A percentile compares a stretch with the other conserved stretches of the same genome.
Evolutionary conservation across 1,140 invertebrate genomes (phyloP).

Genomic region (Aradophagus sp.): DNA sequence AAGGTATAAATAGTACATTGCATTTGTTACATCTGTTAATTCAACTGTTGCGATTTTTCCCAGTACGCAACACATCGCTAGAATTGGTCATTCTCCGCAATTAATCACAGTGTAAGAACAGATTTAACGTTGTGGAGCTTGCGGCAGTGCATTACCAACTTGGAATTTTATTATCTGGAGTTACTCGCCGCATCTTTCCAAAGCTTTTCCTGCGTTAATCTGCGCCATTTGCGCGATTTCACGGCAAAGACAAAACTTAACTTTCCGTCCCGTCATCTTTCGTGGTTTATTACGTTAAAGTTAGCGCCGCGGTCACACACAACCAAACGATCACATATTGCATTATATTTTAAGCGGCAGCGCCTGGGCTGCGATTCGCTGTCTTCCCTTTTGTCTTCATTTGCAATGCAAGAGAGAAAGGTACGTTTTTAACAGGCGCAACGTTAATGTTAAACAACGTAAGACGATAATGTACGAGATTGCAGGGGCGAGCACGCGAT

Average conservation of each 20-base stretch:
- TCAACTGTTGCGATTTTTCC: too few species aligned
- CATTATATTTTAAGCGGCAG: constrained; percentile 18
- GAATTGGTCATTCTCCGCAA: constrained; percentile 28
- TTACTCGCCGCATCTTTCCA: constrained; percentile 32
- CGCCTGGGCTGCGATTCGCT: too few species aligned
- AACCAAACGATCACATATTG: constrained; percentile 38
- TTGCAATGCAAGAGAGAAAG: too few species aligned
- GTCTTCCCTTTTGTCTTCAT: too few species aligned
- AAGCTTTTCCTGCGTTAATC: constrained; percentile 48
- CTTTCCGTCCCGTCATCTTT: constrained; percentile 37
- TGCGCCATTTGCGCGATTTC: constrained; percentile 37
- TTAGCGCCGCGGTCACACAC: constrained; percentile 26
- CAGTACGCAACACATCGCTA: too few species aligned
- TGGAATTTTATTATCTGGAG: constrained; percentile 44
- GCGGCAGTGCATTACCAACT: constrained; percentile 39
- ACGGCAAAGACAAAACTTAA: constrained; percentile 38
- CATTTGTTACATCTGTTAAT: too few species aligned
- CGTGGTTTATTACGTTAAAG: constrained; percentile 36
- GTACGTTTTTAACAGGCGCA: constrained; percentile 11
- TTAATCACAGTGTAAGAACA: constrained; percentile 30
- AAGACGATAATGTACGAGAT: constrained; percentile 6
- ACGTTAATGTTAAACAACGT: constrained; percentile 15
- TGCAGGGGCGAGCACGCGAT: constrained; percentile 4
- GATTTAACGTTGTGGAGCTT: constrained; percentile 21
- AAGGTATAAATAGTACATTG: constrained; percentile 27